These are phyloP conservation scores for Nowickia ferox DNA, from an alignment of 2,888 invertebrate species.

Conservation along the genomic window DNA sequence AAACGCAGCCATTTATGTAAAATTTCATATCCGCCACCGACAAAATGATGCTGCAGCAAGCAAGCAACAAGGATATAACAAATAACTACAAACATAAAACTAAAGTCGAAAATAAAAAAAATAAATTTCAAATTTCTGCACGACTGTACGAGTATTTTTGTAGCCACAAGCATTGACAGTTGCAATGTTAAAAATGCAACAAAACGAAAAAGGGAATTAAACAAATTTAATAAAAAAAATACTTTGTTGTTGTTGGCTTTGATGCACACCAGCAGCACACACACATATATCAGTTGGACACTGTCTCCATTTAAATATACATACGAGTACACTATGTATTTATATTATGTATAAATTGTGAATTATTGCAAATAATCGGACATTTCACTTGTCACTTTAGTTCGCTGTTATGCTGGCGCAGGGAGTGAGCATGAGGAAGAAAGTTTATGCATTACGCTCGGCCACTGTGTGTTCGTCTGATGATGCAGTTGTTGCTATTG, in stretches of 20 bases:
- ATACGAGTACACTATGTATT: not conserved
- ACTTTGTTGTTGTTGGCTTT: conserved; percentile 60
- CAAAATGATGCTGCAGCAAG: conserved; percentile 41
- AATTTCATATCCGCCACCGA: conserved; percentile 78
- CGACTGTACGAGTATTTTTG: conserved; percentile 56
- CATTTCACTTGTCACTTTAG: conserved; percentile 82
- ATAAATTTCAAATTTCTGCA: conserved; percentile 51
- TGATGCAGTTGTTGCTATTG: conserved; percentile 16
- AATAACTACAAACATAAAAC: conserved; percentile 65
- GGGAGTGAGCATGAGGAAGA: conserved; percentile 9
- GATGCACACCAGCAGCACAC: conserved; percentile 9
- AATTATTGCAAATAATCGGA: conserved; percentile 82
- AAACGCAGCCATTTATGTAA: conserved; percentile 82
- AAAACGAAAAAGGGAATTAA: conserved; percentile 35
- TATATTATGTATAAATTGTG: conserved; percentile 71
- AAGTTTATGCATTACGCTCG: conserved; percentile 14
- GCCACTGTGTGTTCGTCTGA: not conserved
- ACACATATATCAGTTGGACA: not conserved
- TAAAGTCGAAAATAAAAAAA: conserved; percentile 55
- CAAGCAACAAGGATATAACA: conserved; percentile 67
- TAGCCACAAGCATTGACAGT: conserved; percentile 65
- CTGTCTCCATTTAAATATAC: not conserved
- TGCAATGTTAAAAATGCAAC: conserved; percentile 36
- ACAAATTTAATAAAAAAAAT: conserved; percentile 71
- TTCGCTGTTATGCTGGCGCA: conserved; percentile 13